These are phyloP conservation scores for Montifringilla adamsi DNA, from an alignment of 2,113 vertebrate genomes.

Conservation along the genomic window DNA sequence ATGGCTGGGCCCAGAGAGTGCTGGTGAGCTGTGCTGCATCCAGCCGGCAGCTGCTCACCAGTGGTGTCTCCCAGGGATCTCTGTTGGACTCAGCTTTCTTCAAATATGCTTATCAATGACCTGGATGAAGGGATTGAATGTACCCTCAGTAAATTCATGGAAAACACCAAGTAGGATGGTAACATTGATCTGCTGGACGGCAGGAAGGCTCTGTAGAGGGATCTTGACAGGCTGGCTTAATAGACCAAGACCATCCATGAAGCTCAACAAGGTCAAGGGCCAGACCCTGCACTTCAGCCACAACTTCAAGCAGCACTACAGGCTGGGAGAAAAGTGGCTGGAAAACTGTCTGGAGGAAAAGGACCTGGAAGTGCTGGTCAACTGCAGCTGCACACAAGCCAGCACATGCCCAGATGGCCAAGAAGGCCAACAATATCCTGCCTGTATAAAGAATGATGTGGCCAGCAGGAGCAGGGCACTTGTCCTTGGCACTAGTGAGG, in stretches of 20 bases:
- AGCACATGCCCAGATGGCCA: background rate
- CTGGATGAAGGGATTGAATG: accelerated
- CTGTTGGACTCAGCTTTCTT: accelerated
- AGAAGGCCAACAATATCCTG: background rate
- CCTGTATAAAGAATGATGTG: background rate
- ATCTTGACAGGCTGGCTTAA: background rate
- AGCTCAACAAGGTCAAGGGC: background rate
- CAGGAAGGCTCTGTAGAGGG: background rate
- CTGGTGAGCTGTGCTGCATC: accelerated
- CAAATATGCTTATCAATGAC: background rate
- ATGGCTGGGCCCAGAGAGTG: accelerated
- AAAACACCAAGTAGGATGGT: background rate
- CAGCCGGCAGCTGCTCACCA: accelerated
- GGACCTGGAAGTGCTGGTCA: background rate
- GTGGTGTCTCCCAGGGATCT: accelerated
- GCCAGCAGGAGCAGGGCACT: background rate
- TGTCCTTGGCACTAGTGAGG: too few relatives aligned
- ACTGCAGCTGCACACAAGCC: background rate
- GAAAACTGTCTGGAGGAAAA: background rate
- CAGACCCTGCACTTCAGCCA: background rate
- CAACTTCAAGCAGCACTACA: background rate
- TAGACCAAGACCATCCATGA: too few relatives aligned
- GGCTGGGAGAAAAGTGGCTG: background rate
- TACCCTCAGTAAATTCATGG: background rate
- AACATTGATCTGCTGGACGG: accelerated